Evolutionary conservation across 2,888 invertebrate species (phyloP), one percentile per base, ranked within the genome.

Genomic region (Panzeria rudis): DNA sequence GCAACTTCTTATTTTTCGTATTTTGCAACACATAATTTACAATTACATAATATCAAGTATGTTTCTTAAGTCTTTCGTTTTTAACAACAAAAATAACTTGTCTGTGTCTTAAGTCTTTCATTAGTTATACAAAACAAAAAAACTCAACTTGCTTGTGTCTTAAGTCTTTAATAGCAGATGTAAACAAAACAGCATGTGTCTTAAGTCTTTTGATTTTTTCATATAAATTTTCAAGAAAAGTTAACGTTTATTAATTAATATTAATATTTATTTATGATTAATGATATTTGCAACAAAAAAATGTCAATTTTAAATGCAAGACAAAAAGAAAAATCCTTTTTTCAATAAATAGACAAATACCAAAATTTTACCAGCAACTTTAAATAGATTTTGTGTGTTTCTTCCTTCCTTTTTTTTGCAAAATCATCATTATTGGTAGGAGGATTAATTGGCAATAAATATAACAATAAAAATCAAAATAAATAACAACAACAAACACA

Each of bases 381-480:
- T 15, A 79, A 64, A 79, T 44, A 61, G 17, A 32, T 59, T 73
- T 68, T 41, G 3, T 41, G 9, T 29, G 3, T 64, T 17, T 44
- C 11, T 32, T 5, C 8, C 5, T 35, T 7, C 11, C 9, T 35
- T 11, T 17, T 75, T 75, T 80, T 52, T 84, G 84, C 80, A 62
- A 69, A 69, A 79, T 85, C 85, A 79, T 85, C 85, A 85, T 73
- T 82, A 52, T 82, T 81, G 79, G 81, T 82, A 78, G 85, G 85
- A 52, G 78, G 78, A 71, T 82, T 79, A 82, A 85, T 85, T 82
- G 75, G 23, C 69, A 64, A 75, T 59, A 75, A 85, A 69, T 73
- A 75, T 64, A 62, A 76, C 62, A 69, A 71, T 71, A 62, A 77
- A 56, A 79, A 66, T 35, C 35, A 9, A 69, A 76, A 71, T 72